These are phyloP conservation scores for Elysia crispata DNA, from an alignment of 2,888 invertebrate genomes.

Conservation along the genomic window DNA sequence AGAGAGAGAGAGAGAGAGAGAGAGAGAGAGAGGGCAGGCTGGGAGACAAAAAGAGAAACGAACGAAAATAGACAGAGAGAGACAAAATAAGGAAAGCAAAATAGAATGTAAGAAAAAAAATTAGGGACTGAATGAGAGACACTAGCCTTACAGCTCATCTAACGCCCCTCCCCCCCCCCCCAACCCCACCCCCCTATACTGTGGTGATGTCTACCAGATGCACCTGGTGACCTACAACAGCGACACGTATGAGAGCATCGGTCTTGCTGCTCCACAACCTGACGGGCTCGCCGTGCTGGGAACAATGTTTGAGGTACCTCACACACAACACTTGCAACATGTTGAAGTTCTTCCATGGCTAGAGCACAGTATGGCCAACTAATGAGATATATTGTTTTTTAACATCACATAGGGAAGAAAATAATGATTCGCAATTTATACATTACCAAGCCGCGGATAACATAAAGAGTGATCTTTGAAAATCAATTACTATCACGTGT, in stretches of 20 bases:
- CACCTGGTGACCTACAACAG: conserved; percentile 87
- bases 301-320: conserved; percentile 81
- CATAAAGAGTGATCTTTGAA: no score
- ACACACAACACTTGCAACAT: no score
- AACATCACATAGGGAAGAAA: not conserved
- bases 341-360: no score
- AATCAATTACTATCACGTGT: no score
- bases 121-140: conserved; percentile 14
- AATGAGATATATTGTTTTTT: no score
- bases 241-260: conserved; percentile 79
- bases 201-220: conserved; percentile 78
- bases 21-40: conserved; percentile 5
- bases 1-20: conserved; percentile 10
- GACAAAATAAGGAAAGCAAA: not conserved
- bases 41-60: conserved; percentile 11
- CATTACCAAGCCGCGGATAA: not conserved
- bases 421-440: not conserved
- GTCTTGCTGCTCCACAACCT: conserved; percentile 79
- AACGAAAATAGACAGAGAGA: not conserved
- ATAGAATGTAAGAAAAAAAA: not conserved
- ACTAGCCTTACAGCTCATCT: not conserved
- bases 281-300: conserved; percentile 84
- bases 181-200: not conserved
- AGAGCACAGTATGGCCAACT: no score
- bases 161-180: not conserved